Evolutionary conservation across 2,888 invertebrate species (phyloP).

Genomic region (Pedicia rivosa): DNA sequence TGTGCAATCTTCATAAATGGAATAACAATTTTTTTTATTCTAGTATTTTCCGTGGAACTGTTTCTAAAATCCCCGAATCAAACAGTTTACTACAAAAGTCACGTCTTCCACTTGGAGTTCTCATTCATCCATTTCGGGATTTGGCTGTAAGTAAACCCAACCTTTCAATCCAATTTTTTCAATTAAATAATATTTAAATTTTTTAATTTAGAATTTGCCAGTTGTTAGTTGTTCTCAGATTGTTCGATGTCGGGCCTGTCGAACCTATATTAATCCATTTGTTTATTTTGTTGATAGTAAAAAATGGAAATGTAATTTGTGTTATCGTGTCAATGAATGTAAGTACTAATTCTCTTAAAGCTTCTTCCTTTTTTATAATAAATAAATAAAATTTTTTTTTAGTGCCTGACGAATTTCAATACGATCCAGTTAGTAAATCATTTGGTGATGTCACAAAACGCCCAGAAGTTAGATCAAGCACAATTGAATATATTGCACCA

Average conservation of each 20-base stretch:
- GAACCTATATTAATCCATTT: conserved; percentile 99
- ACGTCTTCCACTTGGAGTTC: conserved; percentile 83
- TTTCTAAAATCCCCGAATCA: conserved; percentile 89
- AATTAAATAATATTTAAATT: conserved; percentile 4
- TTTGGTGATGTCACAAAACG: conserved; percentile 91
- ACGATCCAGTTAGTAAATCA: conserved; percentile 91
- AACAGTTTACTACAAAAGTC: conserved; percentile 86
- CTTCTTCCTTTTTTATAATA: conserved; percentile 3
- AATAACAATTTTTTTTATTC: conserved; percentile 12
- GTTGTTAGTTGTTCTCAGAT: conserved; percentile 95
- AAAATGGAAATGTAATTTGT: conserved; percentile 98
- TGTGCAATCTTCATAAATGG: not conserved
- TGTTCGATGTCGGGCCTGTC: conserved; percentile 89
- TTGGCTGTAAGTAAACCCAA: conserved; percentile 57
- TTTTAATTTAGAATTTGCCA: conserved; percentile 60
- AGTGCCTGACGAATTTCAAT: conserved; percentile 98
- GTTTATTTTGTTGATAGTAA: conserved; percentile 91
- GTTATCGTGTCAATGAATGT: conserved; percentile 93
- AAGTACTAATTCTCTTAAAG: conserved; percentile 35
- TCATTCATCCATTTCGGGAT: conserved; percentile 98
- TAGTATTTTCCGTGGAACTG: conserved; percentile 87
- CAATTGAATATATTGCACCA: conserved; percentile 97
- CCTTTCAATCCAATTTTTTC: conserved; percentile 3
- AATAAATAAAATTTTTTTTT: conserved; percentile 17
- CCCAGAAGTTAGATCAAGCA: conserved; percentile 91